Evolutionary conservation across 2,113 vertebrate genomes (phyloP).

Genomic region (Vanacampus margaritifer): DNA sequence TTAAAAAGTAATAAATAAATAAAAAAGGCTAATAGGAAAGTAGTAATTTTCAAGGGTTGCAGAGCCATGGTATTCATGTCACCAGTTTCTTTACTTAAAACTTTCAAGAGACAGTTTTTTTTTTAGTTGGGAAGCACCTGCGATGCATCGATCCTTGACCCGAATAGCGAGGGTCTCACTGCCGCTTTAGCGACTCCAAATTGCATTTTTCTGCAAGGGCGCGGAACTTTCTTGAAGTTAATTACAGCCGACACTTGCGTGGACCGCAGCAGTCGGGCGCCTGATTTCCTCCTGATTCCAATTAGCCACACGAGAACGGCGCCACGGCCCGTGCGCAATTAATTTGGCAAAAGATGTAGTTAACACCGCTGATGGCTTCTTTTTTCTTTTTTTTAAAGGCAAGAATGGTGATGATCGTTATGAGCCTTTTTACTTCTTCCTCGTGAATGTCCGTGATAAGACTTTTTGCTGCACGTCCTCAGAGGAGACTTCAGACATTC

Average conservation of each 20-base stretch:
- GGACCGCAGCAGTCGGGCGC: background rate
- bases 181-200: background rate
- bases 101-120: too few species aligned
- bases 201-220: background rate
- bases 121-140: too few species aligned
- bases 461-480: background rate
- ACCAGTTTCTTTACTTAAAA: too few species aligned
- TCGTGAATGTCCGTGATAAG: background rate
- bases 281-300: background rate
- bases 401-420: background rate
- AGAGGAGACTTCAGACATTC: background rate
- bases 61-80: too few species aligned
- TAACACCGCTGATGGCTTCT: background rate
- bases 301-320: background rate
- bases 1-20: too few species aligned
- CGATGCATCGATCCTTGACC: too few species aligned
- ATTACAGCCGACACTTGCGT: conserved; percentile 2
- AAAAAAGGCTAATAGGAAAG: too few species aligned
- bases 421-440: background rate
- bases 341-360: conserved; percentile 3
- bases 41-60: too few species aligned
- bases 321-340: background rate
- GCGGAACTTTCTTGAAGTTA: background rate
- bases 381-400: background rate
- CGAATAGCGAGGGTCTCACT: background rate